Evolutionary conservation across 2,113 vertebrate genomes (phyloP), one percentile per base, ranked within the genome.

Genomic region (Ornithorhynchus anatinus): DNA sequence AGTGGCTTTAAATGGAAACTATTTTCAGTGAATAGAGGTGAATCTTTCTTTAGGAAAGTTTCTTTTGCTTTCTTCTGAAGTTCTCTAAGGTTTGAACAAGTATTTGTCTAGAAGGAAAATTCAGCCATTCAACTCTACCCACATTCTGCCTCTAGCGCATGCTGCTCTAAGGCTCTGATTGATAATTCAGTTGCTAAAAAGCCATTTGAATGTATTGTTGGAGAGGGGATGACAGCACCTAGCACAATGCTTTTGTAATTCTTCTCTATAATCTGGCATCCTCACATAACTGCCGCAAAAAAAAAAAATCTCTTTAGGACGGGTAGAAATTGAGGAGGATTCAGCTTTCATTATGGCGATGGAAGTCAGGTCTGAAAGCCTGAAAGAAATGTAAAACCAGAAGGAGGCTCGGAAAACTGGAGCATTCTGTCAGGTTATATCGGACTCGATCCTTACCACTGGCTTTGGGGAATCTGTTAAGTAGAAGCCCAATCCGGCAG

Each of bases 161-260:
- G n/a, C n/a, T n/a, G 45, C 36, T 27, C 7, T 19, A 15, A 13
- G 40, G 35, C 33, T 3, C 19, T 1, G 38, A 6, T 4, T 14
- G 51, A 13, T 17, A 29, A 10, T 5, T 17, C 33, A 3, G 3
- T 0, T 1, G 7, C 2, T 12, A 32, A 1, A n/a, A 4, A 15
- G 7, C 16, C 7, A 9, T 40, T 29, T 23, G 37, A 17, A 10
- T 31, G 4, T 13, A 5, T 2, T 2, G 27, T 7, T 10, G 19
- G 31, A 14, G n/a, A 4, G 2, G 3, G 7, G 25, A 33, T n/a
- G n/a, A n/a, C 6, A 0, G 2, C 8, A 1, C 10, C 52, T 40
- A 14, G 19, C 43, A 23, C 16, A 6, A 6, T 2, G 14, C 17
- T 15, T 38, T 25, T 2, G 2, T 7, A 16, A 3, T 16, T 43